These are phyloP conservation scores for Oreortyx pictus DNA, from an alignment of 2,797 vertebrate species.

Conservation along the genomic window DNA sequence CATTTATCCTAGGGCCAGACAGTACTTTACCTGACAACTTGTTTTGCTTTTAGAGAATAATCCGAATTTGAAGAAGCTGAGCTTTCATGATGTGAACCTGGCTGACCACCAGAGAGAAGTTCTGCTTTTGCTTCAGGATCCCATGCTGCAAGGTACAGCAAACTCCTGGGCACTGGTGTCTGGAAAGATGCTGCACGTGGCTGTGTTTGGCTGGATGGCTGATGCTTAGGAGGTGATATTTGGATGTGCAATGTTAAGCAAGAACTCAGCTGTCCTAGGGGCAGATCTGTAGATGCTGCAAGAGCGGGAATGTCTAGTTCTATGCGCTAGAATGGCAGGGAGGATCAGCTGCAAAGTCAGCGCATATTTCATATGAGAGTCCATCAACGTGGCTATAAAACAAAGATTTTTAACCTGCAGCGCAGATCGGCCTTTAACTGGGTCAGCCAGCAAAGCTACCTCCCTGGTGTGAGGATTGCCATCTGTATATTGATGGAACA, in stretches of 20 bases:
- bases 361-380: neutral
- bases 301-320: neutral
- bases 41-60: slow-evolving; percentile 81
- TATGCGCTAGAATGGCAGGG: neutral
- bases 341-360: neutral
- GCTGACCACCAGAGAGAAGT: slow-evolving; percentile 87
- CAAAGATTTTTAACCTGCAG: neutral
- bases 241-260: neutral
- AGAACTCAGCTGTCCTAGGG: neutral
- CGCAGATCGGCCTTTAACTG: neutral
- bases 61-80: slow-evolving; percentile 81
- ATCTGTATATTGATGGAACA: neutral
- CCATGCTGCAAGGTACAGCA: slow-evolving; percentile 85
- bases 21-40: neutral
- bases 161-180: neutral
- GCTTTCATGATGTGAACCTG: slow-evolving; percentile 89
- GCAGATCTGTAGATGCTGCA: neutral
- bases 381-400: neutral
- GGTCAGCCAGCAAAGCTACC: neutral
- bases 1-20: neutral
- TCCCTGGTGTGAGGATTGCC: neutral
- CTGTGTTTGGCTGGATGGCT: neutral
- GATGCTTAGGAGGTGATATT: neutral
- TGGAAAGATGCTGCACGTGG: neutral
- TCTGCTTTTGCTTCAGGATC: slow-evolving; percentile 83